Percentiles rank a stretch among this genome's conserved stretches.
phyloP scores from a whole-genome alignment of 2,888 invertebrate genomes.

The Bugulina stolonifera region DNA sequence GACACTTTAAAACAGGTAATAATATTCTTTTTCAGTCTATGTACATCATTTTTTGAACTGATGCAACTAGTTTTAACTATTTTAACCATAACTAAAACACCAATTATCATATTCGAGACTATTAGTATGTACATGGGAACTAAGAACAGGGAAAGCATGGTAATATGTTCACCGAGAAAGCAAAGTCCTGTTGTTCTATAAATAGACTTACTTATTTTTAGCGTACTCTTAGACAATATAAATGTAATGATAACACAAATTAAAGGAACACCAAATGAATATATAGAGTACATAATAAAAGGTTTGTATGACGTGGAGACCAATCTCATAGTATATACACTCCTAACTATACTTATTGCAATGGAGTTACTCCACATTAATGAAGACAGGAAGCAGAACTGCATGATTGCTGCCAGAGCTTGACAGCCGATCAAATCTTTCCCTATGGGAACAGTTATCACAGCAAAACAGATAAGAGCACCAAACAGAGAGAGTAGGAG shows the following conservation, averaged over 20 bases:
- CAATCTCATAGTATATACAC: neutral
- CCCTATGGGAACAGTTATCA: neutral
- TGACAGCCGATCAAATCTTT: neutral
- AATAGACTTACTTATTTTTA: neutral
- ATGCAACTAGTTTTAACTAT: neutral
- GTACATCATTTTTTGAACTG: neutral
- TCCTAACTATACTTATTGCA: neutral
- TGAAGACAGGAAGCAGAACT: conserved; percentile 3
- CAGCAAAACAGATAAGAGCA: neutral
- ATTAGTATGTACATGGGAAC: neutral
- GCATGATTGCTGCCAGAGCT: neutral
- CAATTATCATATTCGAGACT: neutral
- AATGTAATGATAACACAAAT: neutral
- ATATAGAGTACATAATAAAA: neutral
- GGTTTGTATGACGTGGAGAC: neutral
- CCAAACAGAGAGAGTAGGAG: conserved; percentile 5
- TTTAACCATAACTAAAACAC: neutral
- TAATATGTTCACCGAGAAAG: neutral
- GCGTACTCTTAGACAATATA: neutral
- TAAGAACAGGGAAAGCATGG: neutral
- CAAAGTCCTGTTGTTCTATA: neutral
- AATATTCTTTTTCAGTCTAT: neutral
- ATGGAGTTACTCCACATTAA: conserved; percentile 22
- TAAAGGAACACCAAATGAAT: neutral
- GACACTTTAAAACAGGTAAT: neutral